Base-by-base conservation (phyloP, 2,113 vertebrate species). In the Chrysemys picta region DNA sequence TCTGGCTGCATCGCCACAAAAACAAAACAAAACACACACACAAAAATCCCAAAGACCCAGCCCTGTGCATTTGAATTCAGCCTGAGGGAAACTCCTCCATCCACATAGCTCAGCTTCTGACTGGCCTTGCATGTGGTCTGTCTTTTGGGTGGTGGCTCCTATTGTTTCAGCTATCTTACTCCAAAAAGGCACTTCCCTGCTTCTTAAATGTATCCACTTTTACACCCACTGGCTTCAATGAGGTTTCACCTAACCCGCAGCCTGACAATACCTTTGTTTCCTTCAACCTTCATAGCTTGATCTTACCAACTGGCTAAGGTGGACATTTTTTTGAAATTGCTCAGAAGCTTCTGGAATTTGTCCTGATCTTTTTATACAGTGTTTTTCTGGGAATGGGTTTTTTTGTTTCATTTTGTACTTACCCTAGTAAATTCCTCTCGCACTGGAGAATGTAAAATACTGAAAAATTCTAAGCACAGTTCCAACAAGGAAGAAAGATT, bases 211-310 rank as follows among this genome's bases (percentile, higher is more conserved):
- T 85, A 24, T 80, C 82, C 22, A 1, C 17, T 69, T 1, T 80
- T 31, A 17, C 24, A 27, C 31, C 50, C 42, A 13, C 53, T 4
- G 35, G 53, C 31, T 59, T 57, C 42, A 49, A 11, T 35, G 75
- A 78, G 57, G 22, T 31, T n/a, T 79, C 75, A 25, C 27, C 5
- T 69, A 10, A n/a, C 57, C 90, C 24, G 29, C n/a, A 25, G 59
- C 31, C 35, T 90, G 54, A 59, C 9, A n/a, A 31, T 47, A 54
- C 5, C 9, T 83, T 91, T 89, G 5, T 80, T 2, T 52, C 52
- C 22, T 90, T 93, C 35, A 85, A 54, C 50, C 0, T 0, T 5
- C 6, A 4, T 29, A 0, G 0, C 42, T 89, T 50, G 21, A 38
- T 82, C 85, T 78, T 92, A 13, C 31, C 65, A 79, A 50, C 27